These are phyloP conservation scores for Sphaeridia pumilis DNA, from an alignment of 2,888 invertebrate species.

Conservation along the genomic window DNA sequence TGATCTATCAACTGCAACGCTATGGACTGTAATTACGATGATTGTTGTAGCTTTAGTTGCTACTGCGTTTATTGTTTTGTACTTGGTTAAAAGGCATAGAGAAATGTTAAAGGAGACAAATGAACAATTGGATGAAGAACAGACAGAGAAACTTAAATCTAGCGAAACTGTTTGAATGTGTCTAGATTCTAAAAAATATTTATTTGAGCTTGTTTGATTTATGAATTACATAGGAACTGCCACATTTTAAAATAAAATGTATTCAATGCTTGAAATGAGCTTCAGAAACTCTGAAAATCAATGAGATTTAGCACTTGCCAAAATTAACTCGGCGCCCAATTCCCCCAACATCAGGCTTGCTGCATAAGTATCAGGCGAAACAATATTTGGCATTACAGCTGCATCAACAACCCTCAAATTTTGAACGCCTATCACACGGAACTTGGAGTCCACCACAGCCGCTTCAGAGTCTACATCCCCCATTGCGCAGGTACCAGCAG, in stretches of 20 bases:
- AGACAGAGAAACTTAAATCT: conserved; percentile 6
- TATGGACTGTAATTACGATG: not conserved
- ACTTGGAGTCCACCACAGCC: conserved; percentile 4
- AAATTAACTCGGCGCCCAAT: conserved; percentile 17
- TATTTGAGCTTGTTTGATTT: not conserved
- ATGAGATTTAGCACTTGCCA: too few species aligned
- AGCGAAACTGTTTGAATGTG: not conserved
- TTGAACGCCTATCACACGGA: not conserved
- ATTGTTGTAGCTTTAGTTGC: not conserved
- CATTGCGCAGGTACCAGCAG: conserved; percentile 7
- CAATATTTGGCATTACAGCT: conserved; percentile 4
- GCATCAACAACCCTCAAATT: conserved; percentile 1
- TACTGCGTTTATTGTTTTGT: not conserved
- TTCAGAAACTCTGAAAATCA: not conserved
- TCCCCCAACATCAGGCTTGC: conserved; percentile 18
- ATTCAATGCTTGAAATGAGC: not conserved
- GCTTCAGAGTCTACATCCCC: not conserved
- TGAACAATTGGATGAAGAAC: not conserved
- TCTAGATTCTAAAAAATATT: not conserved
- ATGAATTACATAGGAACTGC: too few species aligned
- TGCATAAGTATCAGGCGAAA: conserved; percentile 8
- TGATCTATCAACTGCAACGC: too few species aligned
- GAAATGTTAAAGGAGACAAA: not conserved
- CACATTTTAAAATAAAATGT: too few species aligned
- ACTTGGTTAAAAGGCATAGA: not conserved